Evolutionary conservation across 2,888 invertebrate species (phyloP).

Genomic region (Cabera pusaria): DNA sequence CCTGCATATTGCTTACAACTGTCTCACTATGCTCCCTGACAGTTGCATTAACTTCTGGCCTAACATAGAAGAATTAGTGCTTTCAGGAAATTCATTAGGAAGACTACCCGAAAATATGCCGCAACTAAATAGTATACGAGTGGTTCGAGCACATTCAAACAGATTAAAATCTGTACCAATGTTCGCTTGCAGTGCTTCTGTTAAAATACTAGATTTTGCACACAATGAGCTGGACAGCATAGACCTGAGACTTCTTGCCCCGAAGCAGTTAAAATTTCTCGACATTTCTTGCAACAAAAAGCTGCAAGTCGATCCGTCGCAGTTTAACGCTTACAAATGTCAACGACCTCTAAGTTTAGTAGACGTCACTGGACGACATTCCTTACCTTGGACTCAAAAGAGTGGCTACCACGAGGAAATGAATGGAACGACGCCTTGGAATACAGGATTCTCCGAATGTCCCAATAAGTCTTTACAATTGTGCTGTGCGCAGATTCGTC

Average conservation of each 20-base stretch:
- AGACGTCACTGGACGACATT: slow-evolving; percentile 92
- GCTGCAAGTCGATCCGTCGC: slow-evolving; percentile 91
- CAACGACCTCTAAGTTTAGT: slow-evolving; percentile 92
- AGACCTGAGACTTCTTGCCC: slow-evolving; percentile 89
- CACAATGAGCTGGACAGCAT: slow-evolving; percentile 93
- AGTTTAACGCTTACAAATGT: slow-evolving; percentile 90
- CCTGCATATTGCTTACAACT: slow-evolving; percentile 91
- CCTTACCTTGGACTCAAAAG: slow-evolving; percentile 83
- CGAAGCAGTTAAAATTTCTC: slow-evolving; percentile 91
- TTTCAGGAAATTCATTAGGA: slow-evolving; percentile 91
- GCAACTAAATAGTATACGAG: slow-evolving; percentile 86
- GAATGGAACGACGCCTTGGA: slow-evolving; percentile 87
- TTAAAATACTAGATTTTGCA: slow-evolving; percentile 92
- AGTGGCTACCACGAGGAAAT: slow-evolving; percentile 81
- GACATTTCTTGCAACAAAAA: slow-evolving; percentile 93
- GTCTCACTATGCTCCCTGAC: slow-evolving; percentile 88
- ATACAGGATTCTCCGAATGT: slow-evolving; percentile 93
- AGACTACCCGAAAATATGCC: slow-evolving; percentile 90
- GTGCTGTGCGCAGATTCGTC: slow-evolving; percentile 90
- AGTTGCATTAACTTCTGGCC: slow-evolving; percentile 89
- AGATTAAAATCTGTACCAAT: slow-evolving; percentile 89
- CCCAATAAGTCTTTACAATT: slow-evolving; percentile 88
- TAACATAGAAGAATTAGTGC: slow-evolving; percentile 90
- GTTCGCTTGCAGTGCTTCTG: slow-evolving; percentile 88
- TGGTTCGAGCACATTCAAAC: slow-evolving; percentile 92